Evolutionary conservation across 2,113 vertebrate species (phyloP).

Genomic region (Panthera leo): DNA sequence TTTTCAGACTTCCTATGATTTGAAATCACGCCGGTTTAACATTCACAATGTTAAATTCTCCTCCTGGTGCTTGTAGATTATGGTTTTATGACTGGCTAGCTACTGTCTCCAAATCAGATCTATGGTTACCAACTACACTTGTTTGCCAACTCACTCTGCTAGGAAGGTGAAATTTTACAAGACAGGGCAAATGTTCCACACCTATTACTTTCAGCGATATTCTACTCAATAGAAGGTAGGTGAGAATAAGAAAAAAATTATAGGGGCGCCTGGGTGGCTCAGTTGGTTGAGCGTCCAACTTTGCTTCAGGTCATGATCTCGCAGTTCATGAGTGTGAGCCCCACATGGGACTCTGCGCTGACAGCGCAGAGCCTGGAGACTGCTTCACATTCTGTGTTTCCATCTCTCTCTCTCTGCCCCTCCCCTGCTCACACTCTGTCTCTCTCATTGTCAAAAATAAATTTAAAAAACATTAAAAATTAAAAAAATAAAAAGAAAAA

Average conservation of each 20-base stretch:
- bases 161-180: not conserved
- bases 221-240: not conserved
- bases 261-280: not conserved
- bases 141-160: not conserved
- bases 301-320: too few relatives aligned
- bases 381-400: too few relatives aligned
- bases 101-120: not conserved
- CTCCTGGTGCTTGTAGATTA: not conserved
- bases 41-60: not conserved
- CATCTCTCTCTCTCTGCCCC: too few relatives aligned
- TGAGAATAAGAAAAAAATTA: not conserved
- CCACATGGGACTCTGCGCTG: too few relatives aligned
- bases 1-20: not conserved
- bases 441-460: too few relatives aligned
- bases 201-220: not conserved
- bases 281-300: too few relatives aligned
- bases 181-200: not conserved
- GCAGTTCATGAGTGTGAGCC: too few relatives aligned
- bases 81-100: not conserved
- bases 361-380: too few relatives aligned
- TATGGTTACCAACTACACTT: not conserved
- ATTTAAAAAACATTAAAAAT: too few relatives aligned
- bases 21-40: not conserved
- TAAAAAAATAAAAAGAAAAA: not conserved
- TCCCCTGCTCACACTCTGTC: too few relatives aligned